phyloP scores from a whole-genome alignment of 2,113 vertebrate species.

The Oryzias melastigma region DNA sequence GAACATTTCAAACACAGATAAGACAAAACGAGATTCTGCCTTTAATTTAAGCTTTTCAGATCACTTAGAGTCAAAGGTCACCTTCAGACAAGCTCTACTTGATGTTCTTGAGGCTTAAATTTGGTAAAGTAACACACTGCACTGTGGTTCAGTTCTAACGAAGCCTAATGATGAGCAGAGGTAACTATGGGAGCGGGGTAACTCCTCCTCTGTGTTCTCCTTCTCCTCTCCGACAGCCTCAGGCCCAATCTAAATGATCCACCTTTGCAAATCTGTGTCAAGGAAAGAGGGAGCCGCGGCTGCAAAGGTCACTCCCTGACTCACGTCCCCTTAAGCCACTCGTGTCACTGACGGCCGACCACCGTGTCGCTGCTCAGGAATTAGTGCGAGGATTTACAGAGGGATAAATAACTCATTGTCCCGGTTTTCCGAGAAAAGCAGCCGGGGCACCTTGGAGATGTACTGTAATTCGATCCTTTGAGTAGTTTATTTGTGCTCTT shows the following conservation, averaged over 20 bases:
- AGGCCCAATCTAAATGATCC: conserved; percentile 60
- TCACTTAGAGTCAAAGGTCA: too few species aligned
- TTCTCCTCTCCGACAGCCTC: conserved; percentile 55
- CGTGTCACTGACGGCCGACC: conserved; percentile 62
- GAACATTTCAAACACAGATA: too few species aligned
- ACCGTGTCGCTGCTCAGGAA: conserved; percentile 48
- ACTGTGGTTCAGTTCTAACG: conserved; percentile 36
- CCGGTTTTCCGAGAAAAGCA: conserved; percentile 34
- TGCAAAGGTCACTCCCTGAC: conserved; percentile 48
- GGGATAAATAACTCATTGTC: conserved; percentile 65
- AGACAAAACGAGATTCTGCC: too few species aligned
- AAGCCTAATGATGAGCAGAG: conserved; percentile 44
- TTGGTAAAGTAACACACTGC: conserved; percentile 27
- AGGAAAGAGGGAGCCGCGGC: conserved; percentile 62
- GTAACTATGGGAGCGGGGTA: conserved; percentile 31
- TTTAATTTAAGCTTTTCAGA: too few species aligned
- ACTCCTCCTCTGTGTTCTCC: conserved; percentile 22
- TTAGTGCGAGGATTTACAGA: conserved; percentile 44
- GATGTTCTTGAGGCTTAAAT: too few species aligned
- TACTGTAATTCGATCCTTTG: conserved; percentile 67
- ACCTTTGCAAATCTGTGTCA: conserved; percentile 75
- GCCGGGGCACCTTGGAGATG: conserved; percentile 46
- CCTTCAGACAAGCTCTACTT: too few species aligned
- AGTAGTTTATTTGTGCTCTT: conserved; percentile 63
- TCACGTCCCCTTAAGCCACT: conserved; percentile 41